Conservation (phyloP, 2,888 invertebrate genomes). For the Drepanosiphum platanoidis region DNA sequence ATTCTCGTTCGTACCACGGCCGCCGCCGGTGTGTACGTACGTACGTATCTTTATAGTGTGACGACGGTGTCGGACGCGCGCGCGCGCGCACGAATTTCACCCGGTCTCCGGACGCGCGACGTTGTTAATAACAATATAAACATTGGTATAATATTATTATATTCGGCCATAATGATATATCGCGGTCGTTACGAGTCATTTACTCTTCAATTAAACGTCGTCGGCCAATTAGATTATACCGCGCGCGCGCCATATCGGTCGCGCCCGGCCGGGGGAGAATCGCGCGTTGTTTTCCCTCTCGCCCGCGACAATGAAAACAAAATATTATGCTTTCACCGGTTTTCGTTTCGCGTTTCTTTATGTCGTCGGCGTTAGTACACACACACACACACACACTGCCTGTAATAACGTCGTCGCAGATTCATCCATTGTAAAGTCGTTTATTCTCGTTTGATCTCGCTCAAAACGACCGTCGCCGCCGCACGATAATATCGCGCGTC, state of each 20-base stretch:
- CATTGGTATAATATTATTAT: neutral
- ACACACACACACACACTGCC: neutral
- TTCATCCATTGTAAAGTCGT: neutral
- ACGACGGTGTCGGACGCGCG: no score
- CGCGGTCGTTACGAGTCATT: neutral
- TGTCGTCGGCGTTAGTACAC: neutral
- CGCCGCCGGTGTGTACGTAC: no score
- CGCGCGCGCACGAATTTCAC: neutral
- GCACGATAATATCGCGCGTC: neutral
- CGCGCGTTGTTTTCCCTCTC: neutral
- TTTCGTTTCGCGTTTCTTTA: conserved; percentile 41
- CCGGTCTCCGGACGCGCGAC: neutral
- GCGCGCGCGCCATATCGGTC: neutral
- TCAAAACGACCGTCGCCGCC: neutral
- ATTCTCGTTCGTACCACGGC: no score
- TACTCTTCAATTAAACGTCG: neutral
- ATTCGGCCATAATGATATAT: no score
- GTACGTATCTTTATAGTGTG: no score
- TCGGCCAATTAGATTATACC: conserved; percentile 16
- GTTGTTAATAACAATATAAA: neutral
- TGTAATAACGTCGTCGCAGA: neutral
- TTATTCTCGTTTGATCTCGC: neutral
- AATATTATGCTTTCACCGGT: conserved; percentile 32
- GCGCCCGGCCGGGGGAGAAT: conserved; percentile 1
- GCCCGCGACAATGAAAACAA: conserved; percentile 27